phyloP scores from a whole-genome alignment of 1,140 invertebrate genomes.

The Diorhabda carinulata region DNA sequence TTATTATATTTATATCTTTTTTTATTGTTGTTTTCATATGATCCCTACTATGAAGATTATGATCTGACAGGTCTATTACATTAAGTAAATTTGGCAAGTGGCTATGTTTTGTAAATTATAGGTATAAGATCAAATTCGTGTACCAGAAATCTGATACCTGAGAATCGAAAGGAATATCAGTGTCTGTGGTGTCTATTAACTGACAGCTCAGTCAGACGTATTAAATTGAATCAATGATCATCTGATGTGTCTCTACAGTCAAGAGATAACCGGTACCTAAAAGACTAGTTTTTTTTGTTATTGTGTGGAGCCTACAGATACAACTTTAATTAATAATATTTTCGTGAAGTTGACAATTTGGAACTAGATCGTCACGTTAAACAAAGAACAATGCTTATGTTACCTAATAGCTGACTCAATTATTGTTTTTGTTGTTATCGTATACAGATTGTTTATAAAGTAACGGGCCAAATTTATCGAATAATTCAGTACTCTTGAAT shows the following conservation, averaged over 20 bases:
- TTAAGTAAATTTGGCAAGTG: conserved; percentile 14
- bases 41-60: neutral
- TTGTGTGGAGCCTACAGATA: neutral
- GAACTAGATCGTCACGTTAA: no score
- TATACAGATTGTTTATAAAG: no score
- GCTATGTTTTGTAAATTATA: conserved; percentile 11
- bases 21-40: no score
- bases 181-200: conserved; percentile 15
- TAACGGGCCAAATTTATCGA: no score
- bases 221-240: conserved; percentile 26
- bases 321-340: neutral
- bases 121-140: conserved; percentile 15
- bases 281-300: conserved; percentile 13
- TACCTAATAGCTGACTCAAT: no score
- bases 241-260: conserved; percentile 21
- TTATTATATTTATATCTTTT: no score
- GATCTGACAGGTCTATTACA: conserved; percentile 9
- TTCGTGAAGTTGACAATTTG: neutral
- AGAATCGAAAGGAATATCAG: conserved; percentile 10
- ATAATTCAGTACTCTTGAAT: no score
- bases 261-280: conserved; percentile 20
- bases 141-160: conserved; percentile 8
- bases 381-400: no score
- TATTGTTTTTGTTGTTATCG: no score
- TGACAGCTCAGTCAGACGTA: conserved; percentile 19